A percentile compares a stretch with the other conserved stretches of the same genome.
phyloP scores from a whole-genome alignment of 2,888 invertebrate genomes.

The Coelopa pilipes region DNA sequence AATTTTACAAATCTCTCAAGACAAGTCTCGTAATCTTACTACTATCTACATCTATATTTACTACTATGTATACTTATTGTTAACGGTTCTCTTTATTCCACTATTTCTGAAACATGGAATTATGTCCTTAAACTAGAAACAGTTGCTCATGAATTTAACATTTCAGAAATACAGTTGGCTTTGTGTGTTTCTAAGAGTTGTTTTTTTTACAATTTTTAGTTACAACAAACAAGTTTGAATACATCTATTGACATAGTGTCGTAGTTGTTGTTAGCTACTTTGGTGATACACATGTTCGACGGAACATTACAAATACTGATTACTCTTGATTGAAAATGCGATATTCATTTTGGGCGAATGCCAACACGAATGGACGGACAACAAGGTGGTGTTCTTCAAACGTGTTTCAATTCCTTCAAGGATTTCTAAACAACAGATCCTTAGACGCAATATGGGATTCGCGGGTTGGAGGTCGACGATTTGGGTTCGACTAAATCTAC shows the following conservation, averaged over 20 bases:
- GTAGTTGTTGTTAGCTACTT: not conserved
- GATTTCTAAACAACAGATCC: conserved; percentile 7
- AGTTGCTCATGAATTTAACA: no score
- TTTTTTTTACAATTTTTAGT: conserved; percentile 7
- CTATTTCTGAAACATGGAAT: no score
- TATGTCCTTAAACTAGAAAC: no score
- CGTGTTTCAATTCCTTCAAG: conserved; percentile 65
- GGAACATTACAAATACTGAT: not conserved
- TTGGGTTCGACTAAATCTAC: not conserved
- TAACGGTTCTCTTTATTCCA: not conserved
- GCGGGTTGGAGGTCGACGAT: not conserved
- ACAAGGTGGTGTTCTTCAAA: conserved; percentile 56
- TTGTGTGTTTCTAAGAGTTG: no score
- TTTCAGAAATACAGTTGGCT: no score
- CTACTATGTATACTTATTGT: not conserved
- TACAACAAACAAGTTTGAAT: conserved; percentile 10
- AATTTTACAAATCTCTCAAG: no score
- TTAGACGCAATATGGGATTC: no score
- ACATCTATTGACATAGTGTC: conserved; percentile 1
- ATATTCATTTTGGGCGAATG: conserved; percentile 29
- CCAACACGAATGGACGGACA: not conserved
- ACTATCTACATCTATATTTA: not conserved
- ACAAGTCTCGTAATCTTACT: not conserved
- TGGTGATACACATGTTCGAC: not conserved
- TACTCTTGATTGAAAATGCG: conserved; percentile 36